phyloP scores from a whole-genome alignment of 1,140 invertebrate species.

The Heliconius congener region DNA sequence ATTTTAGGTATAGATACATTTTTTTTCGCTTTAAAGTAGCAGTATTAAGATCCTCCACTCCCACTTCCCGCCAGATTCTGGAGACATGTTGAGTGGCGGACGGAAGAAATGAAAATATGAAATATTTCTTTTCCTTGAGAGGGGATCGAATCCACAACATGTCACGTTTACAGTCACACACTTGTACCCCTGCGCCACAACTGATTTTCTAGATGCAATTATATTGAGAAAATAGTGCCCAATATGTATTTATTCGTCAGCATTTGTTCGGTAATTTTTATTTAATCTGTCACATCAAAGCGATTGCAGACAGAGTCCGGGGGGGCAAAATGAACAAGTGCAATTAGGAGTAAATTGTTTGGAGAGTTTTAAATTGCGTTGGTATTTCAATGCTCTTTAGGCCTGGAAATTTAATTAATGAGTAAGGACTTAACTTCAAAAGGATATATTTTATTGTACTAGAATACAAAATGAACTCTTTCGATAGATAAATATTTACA shows the following conservation, averaged over 20 bases:
- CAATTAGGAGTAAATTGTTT: constrained; percentile 47
- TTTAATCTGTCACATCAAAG: constrained; percentile 39
- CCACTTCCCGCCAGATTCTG: too few relatives aligned
- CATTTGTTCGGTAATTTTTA: background rate
- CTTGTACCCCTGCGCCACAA: background rate
- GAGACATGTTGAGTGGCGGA: too few relatives aligned
- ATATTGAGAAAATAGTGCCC: background rate
- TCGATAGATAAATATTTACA: too few relatives aligned
- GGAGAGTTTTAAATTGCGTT: constrained; percentile 44
- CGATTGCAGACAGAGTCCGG: constrained; percentile 41
- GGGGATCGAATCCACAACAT: background rate
- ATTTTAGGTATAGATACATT: too few relatives aligned
- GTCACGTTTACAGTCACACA: background rate
- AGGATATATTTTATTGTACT: background rate
- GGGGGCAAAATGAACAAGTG: constrained; percentile 44
- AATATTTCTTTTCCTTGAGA: background rate
- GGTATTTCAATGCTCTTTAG: constrained; percentile 41
- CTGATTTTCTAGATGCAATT: background rate
- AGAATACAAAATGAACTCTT: background rate
- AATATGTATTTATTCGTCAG: background rate
- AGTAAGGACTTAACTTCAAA: constrained; percentile 14
- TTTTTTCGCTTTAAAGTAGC: too few relatives aligned
- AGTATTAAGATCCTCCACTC: too few relatives aligned
- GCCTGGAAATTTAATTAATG: constrained; percentile 40
- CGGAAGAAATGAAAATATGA: background rate